phyloP scores from a whole-genome alignment of 2,888 invertebrate species.

The Heteropelma amictum region DNA sequence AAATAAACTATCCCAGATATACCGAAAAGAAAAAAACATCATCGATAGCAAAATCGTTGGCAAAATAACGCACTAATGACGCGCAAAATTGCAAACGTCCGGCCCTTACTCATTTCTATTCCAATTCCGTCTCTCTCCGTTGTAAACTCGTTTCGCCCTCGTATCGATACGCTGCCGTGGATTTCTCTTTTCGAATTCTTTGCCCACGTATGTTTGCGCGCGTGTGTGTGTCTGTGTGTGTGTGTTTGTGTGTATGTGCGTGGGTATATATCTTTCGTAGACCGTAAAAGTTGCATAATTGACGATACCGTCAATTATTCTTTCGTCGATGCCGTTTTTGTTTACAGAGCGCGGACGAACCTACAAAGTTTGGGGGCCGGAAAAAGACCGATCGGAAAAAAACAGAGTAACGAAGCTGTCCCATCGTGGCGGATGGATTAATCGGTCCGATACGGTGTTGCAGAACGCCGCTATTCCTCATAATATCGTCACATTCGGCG shows the following conservation, averaged over 20 bases:
- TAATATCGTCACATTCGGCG: slow-evolving; percentile 52
- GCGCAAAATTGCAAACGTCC: not conserved
- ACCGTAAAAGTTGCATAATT: not conserved
- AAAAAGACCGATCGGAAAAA: slow-evolving; percentile 64
- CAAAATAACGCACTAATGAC: not conserved
- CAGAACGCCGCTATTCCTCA: slow-evolving; percentile 39
- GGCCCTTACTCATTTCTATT: not conserved
- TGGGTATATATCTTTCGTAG: not conserved
- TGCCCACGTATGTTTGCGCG: too few relatives aligned
- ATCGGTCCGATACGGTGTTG: slow-evolving; percentile 49
- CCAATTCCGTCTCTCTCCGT: too few relatives aligned
- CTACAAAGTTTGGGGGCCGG: slow-evolving; percentile 73
- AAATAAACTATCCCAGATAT: too few relatives aligned
- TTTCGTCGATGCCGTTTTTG: slow-evolving; percentile 8
- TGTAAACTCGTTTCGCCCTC: not conserved
- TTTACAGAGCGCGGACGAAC: slow-evolving; percentile 62
- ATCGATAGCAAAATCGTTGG: not conserved
- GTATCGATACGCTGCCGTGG: too few relatives aligned
- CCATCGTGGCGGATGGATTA: slow-evolving; percentile 43
- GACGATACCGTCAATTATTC: not conserved
- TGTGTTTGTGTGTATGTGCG: not conserved
- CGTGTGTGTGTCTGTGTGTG: not conserved
- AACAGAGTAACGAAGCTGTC: slow-evolving; percentile 51
- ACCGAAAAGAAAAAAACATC: slow-evolving; percentile 6
- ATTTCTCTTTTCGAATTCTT: too few relatives aligned